phyloP scores from a whole-genome alignment of 1,140 invertebrate species.

The Sweltsa coloradensis region DNA sequence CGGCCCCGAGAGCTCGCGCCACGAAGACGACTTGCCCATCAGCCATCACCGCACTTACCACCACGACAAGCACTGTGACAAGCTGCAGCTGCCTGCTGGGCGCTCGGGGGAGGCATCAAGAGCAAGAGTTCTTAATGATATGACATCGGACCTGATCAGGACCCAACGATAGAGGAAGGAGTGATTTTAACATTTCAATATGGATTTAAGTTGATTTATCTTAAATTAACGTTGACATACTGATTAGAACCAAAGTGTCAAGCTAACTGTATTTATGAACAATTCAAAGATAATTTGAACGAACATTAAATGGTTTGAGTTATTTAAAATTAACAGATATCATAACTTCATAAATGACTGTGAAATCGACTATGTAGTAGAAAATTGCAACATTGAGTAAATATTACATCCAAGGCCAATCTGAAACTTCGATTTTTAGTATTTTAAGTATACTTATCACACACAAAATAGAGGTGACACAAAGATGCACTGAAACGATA shows the following conservation, averaged over 20 bases:
- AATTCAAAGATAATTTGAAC: too few species aligned
- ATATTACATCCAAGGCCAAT: too few species aligned
- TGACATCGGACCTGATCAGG: too few species aligned
- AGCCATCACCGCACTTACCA: neutral
- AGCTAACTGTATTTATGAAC: neutral
- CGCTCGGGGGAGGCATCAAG: neutral
- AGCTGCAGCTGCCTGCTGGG: slow-evolving; percentile 2
- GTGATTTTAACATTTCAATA: too few species aligned
- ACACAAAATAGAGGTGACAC: neutral
- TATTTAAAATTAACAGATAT: too few species aligned
- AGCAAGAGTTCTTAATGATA: neutral
- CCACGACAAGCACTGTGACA: slow-evolving; percentile 5
- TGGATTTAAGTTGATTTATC: neutral
- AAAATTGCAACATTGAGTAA: too few species aligned
- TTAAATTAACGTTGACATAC: neutral
- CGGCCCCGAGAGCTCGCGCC: neutral
- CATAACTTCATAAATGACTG: too few species aligned
- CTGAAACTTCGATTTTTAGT: too few species aligned
- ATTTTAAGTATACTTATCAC: neutral
- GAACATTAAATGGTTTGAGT: too few species aligned
- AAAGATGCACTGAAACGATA: neutral
- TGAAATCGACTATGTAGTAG: too few species aligned
- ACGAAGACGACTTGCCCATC: neutral
- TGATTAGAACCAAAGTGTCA: neutral
- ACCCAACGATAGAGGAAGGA: too few species aligned